Base-by-base conservation (phyloP, 37 sponge, comb jelly and placozoan genomes). In the Cliona cf. orientalis region DNA sequence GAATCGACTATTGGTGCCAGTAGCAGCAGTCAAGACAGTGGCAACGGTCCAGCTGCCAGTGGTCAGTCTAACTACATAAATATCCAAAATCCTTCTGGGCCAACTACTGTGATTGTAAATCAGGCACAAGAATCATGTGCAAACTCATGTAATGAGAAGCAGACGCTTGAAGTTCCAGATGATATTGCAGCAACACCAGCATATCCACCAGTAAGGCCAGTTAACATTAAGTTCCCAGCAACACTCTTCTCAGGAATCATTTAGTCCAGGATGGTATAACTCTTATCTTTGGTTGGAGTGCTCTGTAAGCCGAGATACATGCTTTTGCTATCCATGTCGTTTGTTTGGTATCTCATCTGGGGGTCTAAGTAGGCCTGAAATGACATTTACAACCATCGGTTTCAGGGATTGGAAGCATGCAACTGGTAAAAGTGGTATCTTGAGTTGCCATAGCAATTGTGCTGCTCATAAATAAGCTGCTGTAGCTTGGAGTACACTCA, bases 321-420 rank as follows among this genome's bases (percentile, higher is more conserved):
- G 73, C 44, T 88, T 41, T 58, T 88, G 82, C 45, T 88, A 74
- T 46, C 43, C 70, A 21, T 61, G 63, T n/a, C 28, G 63, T 12
- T 61, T 61, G 28, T 61, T 61, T 61, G 63, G 76, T 58, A 58
- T 9, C 31, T 49, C 53, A 9, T 49, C 53, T 49, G 53, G 9
- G 14, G 36, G 76, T 42, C 19, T 26, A 42, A 26, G 71, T 58
- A 55, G 49, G 60, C 64, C 63, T 69, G 78, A 85, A 71, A 61
- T 70, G 31, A 68, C 79, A 9, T 85, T 84, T 46, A 84, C 73
- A 5, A 49, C 22, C 5, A 38, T 19, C 23, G 69, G 84, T 37
- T 75, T 84, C 66, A 63, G 40, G 19, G 76, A 74, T 60, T 84
- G 84, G 84, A 84, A 84, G 59, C 84, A 84, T 75, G 84, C 84